Percentiles rank a stretch among this genome's conserved stretches.
phyloP scores from a whole-genome alignment of 2,797 vertebrate genomes.

The Sphaeramia orbicularis region DNA sequence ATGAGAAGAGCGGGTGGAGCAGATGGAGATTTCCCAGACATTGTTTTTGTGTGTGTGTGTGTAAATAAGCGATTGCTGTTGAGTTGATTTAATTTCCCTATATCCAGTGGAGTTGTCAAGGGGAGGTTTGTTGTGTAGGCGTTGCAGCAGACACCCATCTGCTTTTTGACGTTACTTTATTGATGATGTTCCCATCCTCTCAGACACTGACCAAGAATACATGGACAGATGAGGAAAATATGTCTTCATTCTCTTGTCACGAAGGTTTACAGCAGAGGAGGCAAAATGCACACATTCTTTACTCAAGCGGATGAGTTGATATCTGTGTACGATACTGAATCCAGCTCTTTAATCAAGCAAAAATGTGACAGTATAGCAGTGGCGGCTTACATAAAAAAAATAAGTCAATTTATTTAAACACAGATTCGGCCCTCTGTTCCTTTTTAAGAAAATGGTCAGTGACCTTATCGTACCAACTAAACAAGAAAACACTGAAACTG shows the following conservation, averaged over 20 bases:
- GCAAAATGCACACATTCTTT: too few species aligned
- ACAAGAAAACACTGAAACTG: too few species aligned
- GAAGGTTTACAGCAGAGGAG: constrained; percentile 67
- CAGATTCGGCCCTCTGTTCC: too few species aligned
- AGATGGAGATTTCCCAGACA: constrained; percentile 20
- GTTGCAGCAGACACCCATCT: constrained; percentile 48
- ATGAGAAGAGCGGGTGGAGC: not conserved
- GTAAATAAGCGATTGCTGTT: constrained; percentile 41
- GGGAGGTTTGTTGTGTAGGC: constrained; percentile 60
- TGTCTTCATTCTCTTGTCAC: constrained; percentile 74
- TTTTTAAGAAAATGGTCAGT: too few species aligned
- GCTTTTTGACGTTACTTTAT: constrained; percentile 66
- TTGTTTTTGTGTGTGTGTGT: not conserved
- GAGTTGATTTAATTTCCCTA: constrained; percentile 58
- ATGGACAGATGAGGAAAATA: constrained; percentile 71
- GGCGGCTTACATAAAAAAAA: too few species aligned
- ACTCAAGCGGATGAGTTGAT: too few species aligned
- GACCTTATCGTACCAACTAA: too few species aligned
- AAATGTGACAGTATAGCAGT: too few species aligned
- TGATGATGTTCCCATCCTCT: constrained; percentile 74
- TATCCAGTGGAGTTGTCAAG: constrained; percentile 51
- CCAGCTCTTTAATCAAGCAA: too few species aligned
- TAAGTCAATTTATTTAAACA: too few species aligned
- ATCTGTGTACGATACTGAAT: too few species aligned
- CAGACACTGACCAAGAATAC: constrained; percentile 69